Conservation (phyloP, 92 coral and sea anemone genomes). For the Parazoanthus darwini region DNA sequence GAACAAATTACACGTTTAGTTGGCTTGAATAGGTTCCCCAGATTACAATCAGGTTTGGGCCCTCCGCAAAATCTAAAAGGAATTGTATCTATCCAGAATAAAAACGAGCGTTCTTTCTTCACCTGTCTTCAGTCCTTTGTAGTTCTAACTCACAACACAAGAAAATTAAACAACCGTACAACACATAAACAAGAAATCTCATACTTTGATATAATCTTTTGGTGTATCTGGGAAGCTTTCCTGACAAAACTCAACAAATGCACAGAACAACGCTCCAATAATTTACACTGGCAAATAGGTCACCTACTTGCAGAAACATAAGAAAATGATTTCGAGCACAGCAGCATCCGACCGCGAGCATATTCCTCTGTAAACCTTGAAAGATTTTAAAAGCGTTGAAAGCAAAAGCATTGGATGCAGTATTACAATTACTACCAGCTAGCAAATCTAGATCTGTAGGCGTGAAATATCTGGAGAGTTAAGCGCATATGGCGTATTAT, state of each 20-base stretch:
- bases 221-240: background rate
- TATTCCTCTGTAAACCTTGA: background rate
- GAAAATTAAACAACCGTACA: background rate
- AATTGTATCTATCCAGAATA: no score
- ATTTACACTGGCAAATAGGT: background rate
- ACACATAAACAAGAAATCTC: background rate
- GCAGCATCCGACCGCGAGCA: background rate
- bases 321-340: background rate
- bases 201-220: background rate
- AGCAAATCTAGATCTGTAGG: background rate
- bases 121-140: no score
- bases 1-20: no score
- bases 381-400: background rate
- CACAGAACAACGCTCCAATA: background rate
- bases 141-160: no score
- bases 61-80: no score
- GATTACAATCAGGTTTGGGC: no score
- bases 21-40: no score
- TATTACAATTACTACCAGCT: background rate
- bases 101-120: no score
- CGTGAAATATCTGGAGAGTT: background rate
- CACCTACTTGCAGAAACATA: background rate
- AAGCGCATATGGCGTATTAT: background rate
- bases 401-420: background rate
- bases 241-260: background rate